Percentiles rank a stretch among this genome's conserved stretches.
phyloP scores from a whole-genome alignment of 2,797 vertebrate genomes.

The Monodelphis domestica region DNA sequence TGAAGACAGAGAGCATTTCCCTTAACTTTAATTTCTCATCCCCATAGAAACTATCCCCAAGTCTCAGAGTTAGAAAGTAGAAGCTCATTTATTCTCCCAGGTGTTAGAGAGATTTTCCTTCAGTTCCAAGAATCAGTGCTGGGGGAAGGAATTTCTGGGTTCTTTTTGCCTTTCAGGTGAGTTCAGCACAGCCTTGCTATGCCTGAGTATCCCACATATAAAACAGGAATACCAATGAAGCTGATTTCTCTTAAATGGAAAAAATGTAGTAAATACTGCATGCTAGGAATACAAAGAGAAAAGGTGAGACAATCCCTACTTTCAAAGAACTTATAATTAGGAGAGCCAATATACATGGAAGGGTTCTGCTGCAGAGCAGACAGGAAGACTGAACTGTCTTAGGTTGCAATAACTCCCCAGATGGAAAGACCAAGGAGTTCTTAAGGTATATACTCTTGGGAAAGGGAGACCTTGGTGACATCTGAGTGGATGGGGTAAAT shows the following conservation, averaged over 20 bases:
- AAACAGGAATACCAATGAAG: slow-evolving; percentile 41
- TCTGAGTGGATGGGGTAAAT: background rate
- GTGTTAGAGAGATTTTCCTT: background rate
- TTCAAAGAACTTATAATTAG: background rate
- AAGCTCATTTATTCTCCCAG: background rate
- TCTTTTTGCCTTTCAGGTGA: background rate
- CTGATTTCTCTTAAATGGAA: slow-evolving; percentile 19
- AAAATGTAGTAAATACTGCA: slow-evolving; percentile 13
- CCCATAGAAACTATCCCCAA: background rate
- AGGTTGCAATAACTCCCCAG: background rate
- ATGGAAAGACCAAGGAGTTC: background rate
- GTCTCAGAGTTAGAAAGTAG: background rate
- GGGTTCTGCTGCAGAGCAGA: background rate
- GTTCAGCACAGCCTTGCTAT: background rate
- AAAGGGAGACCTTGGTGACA: background rate
- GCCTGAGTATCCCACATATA: background rate
- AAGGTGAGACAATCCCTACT: background rate
- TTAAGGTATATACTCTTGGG: background rate
- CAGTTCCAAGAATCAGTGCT: background rate
- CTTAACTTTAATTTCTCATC: background rate
- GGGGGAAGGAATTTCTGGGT: background rate
- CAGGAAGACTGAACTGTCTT: background rate
- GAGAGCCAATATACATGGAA: background rate
- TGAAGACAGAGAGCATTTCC: background rate
- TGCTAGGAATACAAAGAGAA: background rate